Evolutionary conservation across 2,797 vertebrate species (phyloP).

Genomic region (Eospalax fontanierii): DNA sequence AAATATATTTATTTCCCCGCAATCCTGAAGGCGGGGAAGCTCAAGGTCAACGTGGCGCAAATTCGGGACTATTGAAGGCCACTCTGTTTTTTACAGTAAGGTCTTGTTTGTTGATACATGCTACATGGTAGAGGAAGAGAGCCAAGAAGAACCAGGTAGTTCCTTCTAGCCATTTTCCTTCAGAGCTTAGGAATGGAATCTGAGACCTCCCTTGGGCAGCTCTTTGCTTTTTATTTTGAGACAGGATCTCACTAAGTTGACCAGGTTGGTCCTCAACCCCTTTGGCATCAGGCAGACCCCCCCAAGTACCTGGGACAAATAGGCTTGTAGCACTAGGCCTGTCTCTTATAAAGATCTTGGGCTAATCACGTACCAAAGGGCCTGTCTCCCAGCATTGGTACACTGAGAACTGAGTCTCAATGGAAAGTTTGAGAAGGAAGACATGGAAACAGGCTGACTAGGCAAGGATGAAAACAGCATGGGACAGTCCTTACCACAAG

Average conservation of each 20-base stretch:
- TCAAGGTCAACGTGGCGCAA: not conserved
- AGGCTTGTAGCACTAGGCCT: not conserved
- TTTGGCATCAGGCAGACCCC: too few relatives aligned
- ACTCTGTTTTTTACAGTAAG: not conserved
- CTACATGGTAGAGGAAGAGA: not conserved
- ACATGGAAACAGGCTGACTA: too few relatives aligned
- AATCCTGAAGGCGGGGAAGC: not conserved
- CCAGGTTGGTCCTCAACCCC: not conserved
- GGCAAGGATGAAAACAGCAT: fast-evolving
- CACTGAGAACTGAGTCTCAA: not conserved
- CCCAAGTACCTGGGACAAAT: not conserved
- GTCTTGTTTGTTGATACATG: not conserved
- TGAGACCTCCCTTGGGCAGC: not conserved
- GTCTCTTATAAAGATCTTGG: not conserved
- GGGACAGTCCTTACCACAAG: not conserved
- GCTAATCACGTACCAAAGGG: not conserved
- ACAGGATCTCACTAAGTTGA: not conserved
- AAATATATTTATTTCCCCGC: not conserved
- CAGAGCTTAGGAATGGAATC: not conserved
- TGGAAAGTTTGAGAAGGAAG: not conserved
- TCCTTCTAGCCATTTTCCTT: too few relatives aligned
- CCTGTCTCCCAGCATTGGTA: too few relatives aligned
- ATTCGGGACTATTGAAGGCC: too few relatives aligned
- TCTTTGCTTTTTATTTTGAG: not conserved
- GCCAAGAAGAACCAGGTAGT: not conserved